phyloP scores from a whole-genome alignment of 2,113 vertebrate genomes.

The Thymallus thymallus region DNA sequence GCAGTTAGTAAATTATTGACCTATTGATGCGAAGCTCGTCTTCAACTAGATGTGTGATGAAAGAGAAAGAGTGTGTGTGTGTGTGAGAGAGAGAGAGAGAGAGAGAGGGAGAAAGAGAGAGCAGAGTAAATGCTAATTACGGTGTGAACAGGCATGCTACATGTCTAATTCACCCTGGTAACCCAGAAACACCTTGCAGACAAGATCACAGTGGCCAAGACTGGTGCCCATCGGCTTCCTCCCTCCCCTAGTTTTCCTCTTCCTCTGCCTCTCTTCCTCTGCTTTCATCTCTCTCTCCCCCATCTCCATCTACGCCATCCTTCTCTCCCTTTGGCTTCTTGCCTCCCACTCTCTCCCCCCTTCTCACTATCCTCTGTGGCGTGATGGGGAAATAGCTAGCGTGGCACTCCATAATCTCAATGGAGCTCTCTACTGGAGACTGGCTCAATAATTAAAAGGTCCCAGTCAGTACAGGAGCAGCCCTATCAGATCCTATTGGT shows the following conservation, averaged over 20 bases:
- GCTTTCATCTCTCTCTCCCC: slow-evolving; percentile 2
- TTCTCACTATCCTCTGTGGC: background rate
- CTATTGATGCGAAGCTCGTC: too few relatives aligned
- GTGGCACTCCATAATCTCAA: slow-evolving; percentile 21
- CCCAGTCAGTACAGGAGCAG: slow-evolving; percentile 19
- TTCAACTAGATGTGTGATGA: too few relatives aligned
- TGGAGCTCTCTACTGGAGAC: slow-evolving; percentile 25
- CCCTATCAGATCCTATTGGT: slow-evolving; percentile 3
- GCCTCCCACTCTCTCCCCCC: background rate
- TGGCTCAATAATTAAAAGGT: slow-evolving; percentile 48
- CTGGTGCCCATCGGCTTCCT: background rate
- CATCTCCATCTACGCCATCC: background rate
- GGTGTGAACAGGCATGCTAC: too few relatives aligned
- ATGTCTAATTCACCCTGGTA: too few relatives aligned
- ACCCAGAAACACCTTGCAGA: background rate
- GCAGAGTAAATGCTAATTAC: background rate
- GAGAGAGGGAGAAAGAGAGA: slow-evolving; percentile 11
- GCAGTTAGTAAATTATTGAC: too few relatives aligned
- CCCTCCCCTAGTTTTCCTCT: background rate
- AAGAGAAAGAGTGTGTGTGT: background rate
- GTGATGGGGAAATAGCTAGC: background rate
- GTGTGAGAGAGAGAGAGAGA: slow-evolving; percentile 14
- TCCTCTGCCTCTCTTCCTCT: background rate
- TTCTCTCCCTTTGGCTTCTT: background rate
- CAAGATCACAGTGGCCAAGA: background rate